phyloP scores from a whole-genome alignment of 2,797 vertebrate genomes.

The Crypturellus tataupa region DNA sequence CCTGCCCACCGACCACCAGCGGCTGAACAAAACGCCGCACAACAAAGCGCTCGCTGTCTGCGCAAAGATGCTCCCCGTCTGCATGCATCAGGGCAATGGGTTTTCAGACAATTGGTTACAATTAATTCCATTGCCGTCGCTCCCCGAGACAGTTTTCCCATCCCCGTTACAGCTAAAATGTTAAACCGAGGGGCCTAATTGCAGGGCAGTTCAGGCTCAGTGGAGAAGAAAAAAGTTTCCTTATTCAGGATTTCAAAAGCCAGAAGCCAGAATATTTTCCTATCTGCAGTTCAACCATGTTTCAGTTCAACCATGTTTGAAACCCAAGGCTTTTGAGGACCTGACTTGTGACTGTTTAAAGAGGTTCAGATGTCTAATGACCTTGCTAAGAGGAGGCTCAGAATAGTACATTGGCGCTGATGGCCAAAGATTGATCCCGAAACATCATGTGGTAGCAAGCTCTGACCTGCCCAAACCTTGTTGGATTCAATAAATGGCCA shows the following conservation, averaged over 20 bases:
- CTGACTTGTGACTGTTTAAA: neutral
- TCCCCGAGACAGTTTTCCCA: neutral
- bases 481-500: neutral
- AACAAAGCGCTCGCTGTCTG: neutral
- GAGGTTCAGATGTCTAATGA: neutral
- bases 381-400: neutral
- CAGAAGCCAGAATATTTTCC: neutral
- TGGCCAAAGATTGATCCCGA: neutral
- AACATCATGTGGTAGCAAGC: neutral
- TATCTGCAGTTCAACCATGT: neutral
- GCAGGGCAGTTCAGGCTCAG: neutral
- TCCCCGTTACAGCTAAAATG: neutral
- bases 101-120: constrained; percentile 31
- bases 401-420: neutral
- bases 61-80: neutral
- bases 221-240: neutral
- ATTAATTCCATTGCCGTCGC: constrained; percentile 15
- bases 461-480: neutral
- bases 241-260: neutral
- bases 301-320: neutral
- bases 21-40: neutral
- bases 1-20: neutral
- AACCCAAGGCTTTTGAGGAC: neutral
- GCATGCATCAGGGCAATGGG: neutral
- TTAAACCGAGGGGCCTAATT: constrained; percentile 4